phyloP scores from a whole-genome alignment of 2,888 invertebrate genomes.

The Agrotis exclamationis region DNA sequence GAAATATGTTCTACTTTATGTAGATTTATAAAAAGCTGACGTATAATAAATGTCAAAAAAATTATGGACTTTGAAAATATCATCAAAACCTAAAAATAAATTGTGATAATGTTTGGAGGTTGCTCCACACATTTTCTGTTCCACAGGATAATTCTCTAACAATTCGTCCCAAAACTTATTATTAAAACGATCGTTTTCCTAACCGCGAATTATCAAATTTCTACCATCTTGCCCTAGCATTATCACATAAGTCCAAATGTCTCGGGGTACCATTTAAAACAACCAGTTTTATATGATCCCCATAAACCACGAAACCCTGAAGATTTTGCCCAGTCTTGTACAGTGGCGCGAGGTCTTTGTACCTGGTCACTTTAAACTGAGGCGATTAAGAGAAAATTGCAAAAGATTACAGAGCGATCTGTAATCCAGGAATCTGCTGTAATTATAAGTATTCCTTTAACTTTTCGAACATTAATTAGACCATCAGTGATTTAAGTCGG shows the following conservation, averaged over 20 bases:
- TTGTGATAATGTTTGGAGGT: neutral
- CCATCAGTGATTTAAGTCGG: slow-evolving; percentile 78
- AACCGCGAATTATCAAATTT: slow-evolving; percentile 91
- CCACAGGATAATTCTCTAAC: slow-evolving; percentile 81
- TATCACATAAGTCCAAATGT: slow-evolving; percentile 91
- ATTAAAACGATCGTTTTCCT: slow-evolving; percentile 89
- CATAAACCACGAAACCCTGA: slow-evolving; percentile 67
- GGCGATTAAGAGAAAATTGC: slow-evolving; percentile 89
- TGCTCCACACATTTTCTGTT: slow-evolving; percentile 74
- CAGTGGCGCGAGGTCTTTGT: slow-evolving; percentile 71
- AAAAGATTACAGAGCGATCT: slow-evolving; percentile 85
- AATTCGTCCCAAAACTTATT: slow-evolving; percentile 85
- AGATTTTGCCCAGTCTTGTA: slow-evolving; percentile 47
- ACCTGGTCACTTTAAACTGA: slow-evolving; percentile 76
- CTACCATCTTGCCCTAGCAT: slow-evolving; percentile 87
- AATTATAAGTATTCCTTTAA: slow-evolving; percentile 86
- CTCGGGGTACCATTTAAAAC: slow-evolving; percentile 81
- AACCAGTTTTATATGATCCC: slow-evolving; percentile 69
- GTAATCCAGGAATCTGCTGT: slow-evolving; percentile 84
- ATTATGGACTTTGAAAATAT: neutral
- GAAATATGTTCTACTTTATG: too few relatives aligned
- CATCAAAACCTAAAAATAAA: neutral
- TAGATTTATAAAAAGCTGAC: too few relatives aligned
- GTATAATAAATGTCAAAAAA: neutral
- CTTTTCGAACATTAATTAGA: slow-evolving; percentile 84